A percentile compares a stretch with the other conserved stretches of the same genome.
Evolutionary conservation across 2,113 vertebrate genomes (phyloP).

Genomic region (Sorex araneus): DNA sequence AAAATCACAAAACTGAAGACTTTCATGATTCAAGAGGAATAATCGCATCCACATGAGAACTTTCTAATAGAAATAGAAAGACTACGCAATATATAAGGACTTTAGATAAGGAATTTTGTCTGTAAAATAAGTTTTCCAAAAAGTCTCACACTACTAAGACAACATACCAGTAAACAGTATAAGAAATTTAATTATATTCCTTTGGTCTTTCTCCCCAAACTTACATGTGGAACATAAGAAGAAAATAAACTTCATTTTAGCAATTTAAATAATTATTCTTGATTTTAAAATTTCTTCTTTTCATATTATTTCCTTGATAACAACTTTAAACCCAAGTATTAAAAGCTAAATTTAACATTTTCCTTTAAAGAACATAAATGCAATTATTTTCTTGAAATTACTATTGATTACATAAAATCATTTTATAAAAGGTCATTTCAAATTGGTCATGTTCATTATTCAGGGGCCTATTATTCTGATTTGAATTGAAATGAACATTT

Average conservation of each 20-base stretch:
- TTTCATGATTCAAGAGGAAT: neutral
- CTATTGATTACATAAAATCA: slow-evolving; percentile 77
- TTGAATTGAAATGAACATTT: slow-evolving; percentile 75
- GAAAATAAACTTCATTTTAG: slow-evolving; percentile 41
- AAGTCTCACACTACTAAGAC: neutral
- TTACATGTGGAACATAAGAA: slow-evolving; percentile 4
- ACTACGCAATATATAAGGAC: neutral
- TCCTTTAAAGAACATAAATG: slow-evolving; percentile 59
- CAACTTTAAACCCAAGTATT: slow-evolving; percentile 62
- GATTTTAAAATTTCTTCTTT: slow-evolving; percentile 59
- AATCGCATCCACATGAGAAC: neutral
- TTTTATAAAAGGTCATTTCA: slow-evolving; percentile 78
- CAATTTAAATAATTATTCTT: slow-evolving; percentile 62
- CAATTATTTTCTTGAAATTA: slow-evolving; percentile 80
- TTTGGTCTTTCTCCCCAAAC: neutral
- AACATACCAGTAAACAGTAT: neutral
- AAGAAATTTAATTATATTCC: neutral
- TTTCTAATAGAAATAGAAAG: neutral
- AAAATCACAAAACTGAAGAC: neutral
- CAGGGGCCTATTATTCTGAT: slow-evolving; percentile 58
- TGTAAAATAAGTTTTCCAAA: neutral
- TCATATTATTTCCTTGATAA: slow-evolving; percentile 70
- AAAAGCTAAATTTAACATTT: slow-evolving; percentile 72
- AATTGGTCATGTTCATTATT: slow-evolving; percentile 73
- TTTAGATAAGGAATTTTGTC: slow-evolving; percentile 3